Conservation (phyloP, 2,113 vertebrate genomes). For the Callionymus lyra region DNA sequence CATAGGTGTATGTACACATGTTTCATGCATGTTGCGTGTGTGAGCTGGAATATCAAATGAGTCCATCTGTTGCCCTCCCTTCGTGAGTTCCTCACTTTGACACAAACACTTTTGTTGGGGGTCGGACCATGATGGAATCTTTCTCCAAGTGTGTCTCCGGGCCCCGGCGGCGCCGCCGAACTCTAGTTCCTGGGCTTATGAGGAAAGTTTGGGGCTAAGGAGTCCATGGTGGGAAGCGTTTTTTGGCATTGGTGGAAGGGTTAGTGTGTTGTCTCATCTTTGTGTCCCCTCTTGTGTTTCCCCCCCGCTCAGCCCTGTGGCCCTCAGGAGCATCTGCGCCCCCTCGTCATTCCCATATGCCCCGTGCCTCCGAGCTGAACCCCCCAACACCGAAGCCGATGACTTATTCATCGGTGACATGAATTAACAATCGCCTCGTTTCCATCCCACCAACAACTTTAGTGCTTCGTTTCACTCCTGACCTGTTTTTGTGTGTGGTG, state of each 20-base stretch:
- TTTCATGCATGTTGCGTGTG: constrained; percentile 7
- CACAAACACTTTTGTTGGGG: constrained; percentile 20
- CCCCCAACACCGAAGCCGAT: constrained; percentile 37
- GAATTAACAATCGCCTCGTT: constrained; percentile 56
- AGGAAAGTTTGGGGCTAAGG: too few species aligned
- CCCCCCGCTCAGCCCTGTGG: constrained; percentile 39
- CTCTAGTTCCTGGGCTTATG: constrained; percentile 8
- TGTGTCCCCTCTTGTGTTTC: constrained; percentile 15
- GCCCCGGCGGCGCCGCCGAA: constrained; percentile 22
- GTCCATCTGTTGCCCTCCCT: not conserved
- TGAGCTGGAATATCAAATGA: not conserved
- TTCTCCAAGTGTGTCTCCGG: constrained; percentile 17
- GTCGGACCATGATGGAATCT: constrained; percentile 41
- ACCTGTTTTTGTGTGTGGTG: constrained; percentile 37
- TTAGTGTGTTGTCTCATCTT: constrained; percentile 13
- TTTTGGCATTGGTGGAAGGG: constrained; percentile 17
- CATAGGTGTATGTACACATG: not conserved
- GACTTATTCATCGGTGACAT: constrained; percentile 56
- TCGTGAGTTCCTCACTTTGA: not conserved
- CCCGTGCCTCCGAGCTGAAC: constrained; percentile 48
- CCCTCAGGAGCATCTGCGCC: constrained; percentile 55
- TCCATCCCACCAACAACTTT: constrained; percentile 52
- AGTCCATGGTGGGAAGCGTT: constrained; percentile 24
- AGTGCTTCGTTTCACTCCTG: constrained; percentile 39
- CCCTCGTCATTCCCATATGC: constrained; percentile 53